These are phyloP conservation scores for Ophion ventricosus DNA, from an alignment of 2,888 invertebrate species.

Conservation along the genomic window DNA sequence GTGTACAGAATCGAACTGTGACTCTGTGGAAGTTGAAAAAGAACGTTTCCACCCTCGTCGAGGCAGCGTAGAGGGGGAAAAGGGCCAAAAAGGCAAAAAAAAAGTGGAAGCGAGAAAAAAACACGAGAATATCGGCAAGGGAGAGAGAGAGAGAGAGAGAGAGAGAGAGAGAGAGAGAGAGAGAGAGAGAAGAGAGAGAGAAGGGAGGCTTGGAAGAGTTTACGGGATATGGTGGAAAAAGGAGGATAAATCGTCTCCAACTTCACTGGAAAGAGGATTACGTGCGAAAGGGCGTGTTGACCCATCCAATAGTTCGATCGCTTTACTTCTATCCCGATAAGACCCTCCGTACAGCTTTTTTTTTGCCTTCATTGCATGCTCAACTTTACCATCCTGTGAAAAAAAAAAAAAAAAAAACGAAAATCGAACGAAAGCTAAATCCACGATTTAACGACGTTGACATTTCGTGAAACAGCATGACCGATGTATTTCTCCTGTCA, in stretches of 20 bases:
- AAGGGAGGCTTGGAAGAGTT: background rate
- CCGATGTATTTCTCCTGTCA: too few species aligned
- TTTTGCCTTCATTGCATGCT: slow-evolving; percentile 29
- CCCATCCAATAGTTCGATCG: slow-evolving; percentile 64
- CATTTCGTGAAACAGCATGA: too few species aligned
- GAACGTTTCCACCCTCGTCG: slow-evolving; percentile 49
- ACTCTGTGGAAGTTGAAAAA: slow-evolving; percentile 34
- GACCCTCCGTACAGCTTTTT: slow-evolving; percentile 42
- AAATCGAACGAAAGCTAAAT: background rate
- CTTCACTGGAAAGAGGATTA: slow-evolving; percentile 65
- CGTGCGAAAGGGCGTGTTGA: slow-evolving; percentile 63
- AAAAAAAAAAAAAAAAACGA: background rate
- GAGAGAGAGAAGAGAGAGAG: background rate
- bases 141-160: background rate
- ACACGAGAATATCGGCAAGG: slow-evolving; percentile 11
- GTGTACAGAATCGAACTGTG: background rate
- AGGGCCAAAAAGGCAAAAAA: slow-evolving; percentile 25
- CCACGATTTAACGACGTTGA: background rate
- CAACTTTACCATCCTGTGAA: slow-evolving; percentile 13
- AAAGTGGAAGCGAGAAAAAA: slow-evolving; percentile 17
- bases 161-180: background rate
- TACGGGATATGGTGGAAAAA: slow-evolving; percentile 50
- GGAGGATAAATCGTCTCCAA: slow-evolving; percentile 67
- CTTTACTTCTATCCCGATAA: slow-evolving; percentile 56
- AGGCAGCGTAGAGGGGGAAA: background rate